Percentiles rank a stretch among this genome's conserved stretches.
Evolutionary conservation across 2,888 invertebrate species (phyloP).

Genomic region (Philereme vetulata): DNA sequence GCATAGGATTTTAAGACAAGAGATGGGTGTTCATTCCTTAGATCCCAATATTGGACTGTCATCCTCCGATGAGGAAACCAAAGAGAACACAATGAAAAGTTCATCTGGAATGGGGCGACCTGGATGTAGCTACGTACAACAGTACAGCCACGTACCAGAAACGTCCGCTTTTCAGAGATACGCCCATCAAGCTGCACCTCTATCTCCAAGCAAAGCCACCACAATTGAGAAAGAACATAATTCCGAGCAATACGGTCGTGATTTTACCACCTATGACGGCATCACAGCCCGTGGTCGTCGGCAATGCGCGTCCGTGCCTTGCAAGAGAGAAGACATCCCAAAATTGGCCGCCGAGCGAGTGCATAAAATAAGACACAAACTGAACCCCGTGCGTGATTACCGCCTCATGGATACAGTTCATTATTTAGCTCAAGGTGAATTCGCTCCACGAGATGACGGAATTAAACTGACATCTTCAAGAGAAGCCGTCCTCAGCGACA

Average conservation of each 20-base stretch:
- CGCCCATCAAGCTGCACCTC: conserved; percentile 61
- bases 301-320: conserved; percentile 73
- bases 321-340: conserved; percentile 67
- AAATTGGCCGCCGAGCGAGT: conserved; percentile 74
- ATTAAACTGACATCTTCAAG: conserved; percentile 76
- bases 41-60: conserved; percentile 61
- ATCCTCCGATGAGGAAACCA: conserved; percentile 67
- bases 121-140: conserved; percentile 74
- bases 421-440: conserved; percentile 78
- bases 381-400: conserved; percentile 76
- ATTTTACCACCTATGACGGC: conserved; percentile 76
- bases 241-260: conserved; percentile 75
- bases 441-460: conserved; percentile 77
- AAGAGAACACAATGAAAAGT: conserved; percentile 51
- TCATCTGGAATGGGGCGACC: conserved; percentile 53
- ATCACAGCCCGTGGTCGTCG: conserved; percentile 73
- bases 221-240: conserved; percentile 74
- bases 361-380: conserved; percentile 74
- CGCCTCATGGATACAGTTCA: conserved; percentile 79
- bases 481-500: conserved; percentile 78
- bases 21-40: conserved; percentile 69
- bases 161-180: conserved; percentile 76
- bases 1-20: conserved; percentile 66
- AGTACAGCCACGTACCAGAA: conserved; percentile 75
- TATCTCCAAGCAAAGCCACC: conserved; percentile 68